phyloP scores from a whole-genome alignment of 2,113 vertebrate genomes.

The Spilogale gracilis region DNA sequence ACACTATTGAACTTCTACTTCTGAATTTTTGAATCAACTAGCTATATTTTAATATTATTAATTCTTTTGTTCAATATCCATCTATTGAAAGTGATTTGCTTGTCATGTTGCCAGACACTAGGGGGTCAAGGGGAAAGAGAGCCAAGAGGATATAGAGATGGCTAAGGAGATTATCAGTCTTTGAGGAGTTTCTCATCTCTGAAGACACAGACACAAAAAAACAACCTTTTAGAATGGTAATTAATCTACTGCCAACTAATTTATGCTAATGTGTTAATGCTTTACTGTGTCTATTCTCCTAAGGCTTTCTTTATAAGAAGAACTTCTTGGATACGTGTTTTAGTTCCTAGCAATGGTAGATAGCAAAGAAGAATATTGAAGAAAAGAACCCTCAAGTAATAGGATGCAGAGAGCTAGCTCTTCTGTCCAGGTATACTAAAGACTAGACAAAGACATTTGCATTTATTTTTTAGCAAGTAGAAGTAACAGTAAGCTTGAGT shows the following conservation, averaged over 20 bases:
- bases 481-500: conserved; percentile 26
- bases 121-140: background rate
- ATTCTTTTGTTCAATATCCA: conserved; percentile 25
- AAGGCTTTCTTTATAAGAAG: background rate
- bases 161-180: background rate
- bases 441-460: background rate
- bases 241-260: background rate
- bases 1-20: background rate
- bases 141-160: background rate
- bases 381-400: conserved; percentile 21
- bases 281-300: background rate
- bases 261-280: background rate
- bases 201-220: background rate
- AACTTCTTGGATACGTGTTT: conserved; percentile 1
- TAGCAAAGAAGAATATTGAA: conserved; percentile 27
- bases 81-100: background rate
- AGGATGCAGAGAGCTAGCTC: background rate
- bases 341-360: conserved; percentile 3
- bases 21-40: background rate
- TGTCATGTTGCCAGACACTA: background rate
- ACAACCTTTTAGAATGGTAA: background rate
- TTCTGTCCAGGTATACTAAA: background rate
- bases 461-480: conserved; percentile 36
- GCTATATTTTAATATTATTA: background rate
- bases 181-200: background rate